A percentile compares a stretch with the other conserved stretches of the same genome.
phyloP scores from a whole-genome alignment of 2,113 vertebrate genomes.

The Clarias batrachus region DNA sequence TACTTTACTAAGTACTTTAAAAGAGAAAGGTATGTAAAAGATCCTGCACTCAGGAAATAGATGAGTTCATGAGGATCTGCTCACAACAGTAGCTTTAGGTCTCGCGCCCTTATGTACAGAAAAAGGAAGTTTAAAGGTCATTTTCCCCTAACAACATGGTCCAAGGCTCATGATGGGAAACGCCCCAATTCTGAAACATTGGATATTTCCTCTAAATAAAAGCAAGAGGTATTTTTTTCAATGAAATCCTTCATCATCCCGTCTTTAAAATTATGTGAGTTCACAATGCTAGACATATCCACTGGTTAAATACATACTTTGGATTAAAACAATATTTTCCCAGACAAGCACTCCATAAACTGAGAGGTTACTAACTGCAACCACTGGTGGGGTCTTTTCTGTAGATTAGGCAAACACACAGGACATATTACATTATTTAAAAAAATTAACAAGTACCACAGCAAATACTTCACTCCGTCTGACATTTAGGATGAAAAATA shows the following conservation, averaged over 20 bases:
- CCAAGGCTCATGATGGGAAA: conserved; percentile 66
- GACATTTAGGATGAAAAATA: conserved; percentile 68
- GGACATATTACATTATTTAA: conserved; percentile 66
- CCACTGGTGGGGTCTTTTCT: conserved; percentile 56
- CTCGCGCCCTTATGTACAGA: conserved; percentile 61
- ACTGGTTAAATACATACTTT: conserved; percentile 60
- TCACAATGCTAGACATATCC: conserved; percentile 61
- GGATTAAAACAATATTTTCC: conserved; percentile 70
- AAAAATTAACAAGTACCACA: conserved; percentile 73
- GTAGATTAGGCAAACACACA: conserved; percentile 66
- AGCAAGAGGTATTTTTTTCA: conserved; percentile 32
- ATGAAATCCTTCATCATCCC: conserved; percentile 10
- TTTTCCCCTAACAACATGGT: conserved; percentile 68
- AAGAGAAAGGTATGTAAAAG: conserved; percentile 63
- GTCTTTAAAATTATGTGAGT: conserved; percentile 52
- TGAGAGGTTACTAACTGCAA: conserved; percentile 45
- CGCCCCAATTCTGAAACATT: conserved; percentile 30
- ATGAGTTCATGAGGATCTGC: conserved; percentile 50
- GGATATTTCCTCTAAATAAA: conserved; percentile 12
- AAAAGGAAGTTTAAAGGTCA: conserved; percentile 55
- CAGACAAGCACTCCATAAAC: conserved; percentile 55
- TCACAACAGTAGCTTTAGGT: conserved; percentile 53
- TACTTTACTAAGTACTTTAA: conserved; percentile 62
- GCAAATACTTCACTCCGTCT: conserved; percentile 70
- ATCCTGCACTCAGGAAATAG: conserved; percentile 57